Evolutionary conservation across 2,113 vertebrate genomes (phyloP).

Genomic region (Sphaerodactylus townsendi): DNA sequence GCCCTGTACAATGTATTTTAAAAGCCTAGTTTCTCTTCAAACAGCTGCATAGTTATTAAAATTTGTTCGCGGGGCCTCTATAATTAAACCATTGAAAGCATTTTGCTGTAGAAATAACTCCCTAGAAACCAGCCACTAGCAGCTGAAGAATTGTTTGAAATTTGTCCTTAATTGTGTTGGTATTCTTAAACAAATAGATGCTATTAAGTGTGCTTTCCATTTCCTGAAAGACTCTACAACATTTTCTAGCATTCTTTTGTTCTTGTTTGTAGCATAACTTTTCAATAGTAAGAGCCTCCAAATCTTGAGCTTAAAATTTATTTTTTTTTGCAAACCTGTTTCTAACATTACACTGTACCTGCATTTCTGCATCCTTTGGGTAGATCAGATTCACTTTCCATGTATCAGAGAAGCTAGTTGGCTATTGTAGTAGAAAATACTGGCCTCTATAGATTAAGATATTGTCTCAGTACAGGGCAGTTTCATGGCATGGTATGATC

Average conservation of each 20-base stretch:
- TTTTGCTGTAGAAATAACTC: constrained; percentile 25
- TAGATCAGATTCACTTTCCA: not conserved
- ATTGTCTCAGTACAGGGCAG: too few species aligned
- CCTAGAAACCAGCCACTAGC: constrained; percentile 18
- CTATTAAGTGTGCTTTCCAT: not conserved
- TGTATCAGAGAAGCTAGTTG: not conserved
- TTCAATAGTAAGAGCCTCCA: not conserved
- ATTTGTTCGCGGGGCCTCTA: constrained; percentile 26
- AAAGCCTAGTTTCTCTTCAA: constrained; percentile 13
- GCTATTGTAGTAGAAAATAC: too few species aligned
- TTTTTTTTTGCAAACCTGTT: not conserved
- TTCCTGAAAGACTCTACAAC: not conserved
- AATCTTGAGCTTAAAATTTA: not conserved
- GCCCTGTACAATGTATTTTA: not conserved
- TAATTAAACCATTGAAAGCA: constrained; percentile 44
- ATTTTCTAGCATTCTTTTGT: not conserved
- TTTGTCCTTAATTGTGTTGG: constrained; percentile 21
- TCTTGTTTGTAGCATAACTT: not conserved
- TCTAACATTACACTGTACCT: not conserved
- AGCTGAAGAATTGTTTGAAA: constrained; percentile 39
- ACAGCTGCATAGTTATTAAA: constrained; percentile 33
- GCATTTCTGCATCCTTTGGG: not conserved
- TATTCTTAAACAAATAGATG: fast-evolving
- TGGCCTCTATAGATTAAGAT: too few species aligned
- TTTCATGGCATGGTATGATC: not conserved